Evolutionary conservation across 2,113 vertebrate genomes (phyloP).

Genomic region (Leptocoma aspasia): DNA sequence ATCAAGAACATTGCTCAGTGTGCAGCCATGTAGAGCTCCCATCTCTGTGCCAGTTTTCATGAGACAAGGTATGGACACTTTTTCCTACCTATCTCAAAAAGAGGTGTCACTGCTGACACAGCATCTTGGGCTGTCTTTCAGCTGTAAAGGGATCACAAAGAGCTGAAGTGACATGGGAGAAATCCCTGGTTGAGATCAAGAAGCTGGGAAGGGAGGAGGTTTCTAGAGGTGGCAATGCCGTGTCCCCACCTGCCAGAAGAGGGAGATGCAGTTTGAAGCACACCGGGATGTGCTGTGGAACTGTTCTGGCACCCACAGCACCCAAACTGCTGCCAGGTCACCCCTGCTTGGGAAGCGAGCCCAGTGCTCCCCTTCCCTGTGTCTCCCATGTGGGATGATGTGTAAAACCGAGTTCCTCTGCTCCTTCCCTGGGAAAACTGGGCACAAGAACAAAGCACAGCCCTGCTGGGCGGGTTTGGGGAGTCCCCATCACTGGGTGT

Average conservation of each 20-base stretch:
- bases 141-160: not conserved
- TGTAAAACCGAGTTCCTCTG: not conserved
- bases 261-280: not conserved
- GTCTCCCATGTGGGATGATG: not conserved
- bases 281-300: fast-evolving
- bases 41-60: not conserved
- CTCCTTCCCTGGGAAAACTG: not conserved
- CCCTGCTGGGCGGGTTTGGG: not conserved
- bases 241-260: not conserved
- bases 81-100: not conserved
- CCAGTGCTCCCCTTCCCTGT: not conserved
- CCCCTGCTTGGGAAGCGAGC: not conserved
- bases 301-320: not conserved
- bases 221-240: not conserved
- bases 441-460: not conserved
- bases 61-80: not conserved
- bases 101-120: not conserved
- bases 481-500: not conserved
- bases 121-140: not conserved
- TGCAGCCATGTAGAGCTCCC: not conserved
- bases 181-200: not conserved
- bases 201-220: not conserved
- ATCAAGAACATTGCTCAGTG: fast-evolving
- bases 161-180: not conserved
- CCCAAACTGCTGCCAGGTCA: not conserved